Evolutionary conservation across 2,797 vertebrate genomes (phyloP).

Genomic region (Centropyge bicolor): DNA sequence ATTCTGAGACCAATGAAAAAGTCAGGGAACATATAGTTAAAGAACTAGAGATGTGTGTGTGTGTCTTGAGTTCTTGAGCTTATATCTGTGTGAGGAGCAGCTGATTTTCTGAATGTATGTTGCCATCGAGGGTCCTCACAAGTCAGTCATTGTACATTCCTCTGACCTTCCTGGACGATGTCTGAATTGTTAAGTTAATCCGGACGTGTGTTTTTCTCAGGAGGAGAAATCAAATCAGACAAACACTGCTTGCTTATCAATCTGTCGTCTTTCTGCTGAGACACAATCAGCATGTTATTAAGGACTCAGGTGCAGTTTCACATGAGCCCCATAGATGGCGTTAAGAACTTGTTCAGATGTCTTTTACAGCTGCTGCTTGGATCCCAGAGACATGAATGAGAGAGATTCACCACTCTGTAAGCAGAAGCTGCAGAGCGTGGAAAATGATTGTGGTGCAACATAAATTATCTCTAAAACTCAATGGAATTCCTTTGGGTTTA

Average conservation of each 20-base stretch:
- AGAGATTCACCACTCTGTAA: not conserved
- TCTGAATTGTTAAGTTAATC: not conserved
- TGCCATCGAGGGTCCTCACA: not conserved
- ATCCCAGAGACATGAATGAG: conserved; percentile 37
- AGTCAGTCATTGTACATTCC: not conserved
- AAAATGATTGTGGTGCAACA: conserved; percentile 39
- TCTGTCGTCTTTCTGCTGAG: not conserved
- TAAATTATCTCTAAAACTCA: conserved; percentile 39
- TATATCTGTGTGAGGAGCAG: not conserved
- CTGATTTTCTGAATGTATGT: not conserved
- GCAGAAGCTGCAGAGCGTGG: conserved; percentile 29
- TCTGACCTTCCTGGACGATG: not conserved
- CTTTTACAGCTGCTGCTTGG: not conserved
- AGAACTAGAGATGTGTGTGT: not conserved
- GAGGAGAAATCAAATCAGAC: not conserved
- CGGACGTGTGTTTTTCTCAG: not conserved
- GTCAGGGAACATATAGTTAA: not conserved
- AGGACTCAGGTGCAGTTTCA: conserved; percentile 43
- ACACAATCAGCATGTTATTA: not conserved
- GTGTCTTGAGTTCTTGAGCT: not conserved
- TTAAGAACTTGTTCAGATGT: conserved; percentile 39
- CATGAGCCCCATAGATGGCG: conserved; percentile 70
- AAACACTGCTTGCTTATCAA: not conserved
- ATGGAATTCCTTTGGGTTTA: conserved; percentile 34
- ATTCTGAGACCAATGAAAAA: not conserved